These are phyloP conservation scores for Chelidonichthys spinosus DNA, from an alignment of 2,797 vertebrate species.

Conservation along the genomic window DNA sequence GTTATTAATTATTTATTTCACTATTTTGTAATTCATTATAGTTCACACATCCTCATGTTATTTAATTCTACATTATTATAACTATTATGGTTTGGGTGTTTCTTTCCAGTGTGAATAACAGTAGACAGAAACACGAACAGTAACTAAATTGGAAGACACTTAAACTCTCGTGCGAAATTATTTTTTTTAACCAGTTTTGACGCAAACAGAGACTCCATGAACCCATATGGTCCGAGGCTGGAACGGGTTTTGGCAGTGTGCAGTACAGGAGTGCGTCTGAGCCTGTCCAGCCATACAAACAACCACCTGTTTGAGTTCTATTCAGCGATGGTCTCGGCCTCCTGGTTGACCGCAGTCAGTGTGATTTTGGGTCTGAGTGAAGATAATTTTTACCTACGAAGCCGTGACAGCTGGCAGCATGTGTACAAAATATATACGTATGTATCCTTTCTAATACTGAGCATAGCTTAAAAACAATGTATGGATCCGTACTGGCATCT, in stretches of 20 bases:
- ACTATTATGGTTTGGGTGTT: background rate
- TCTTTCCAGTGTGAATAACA: background rate
- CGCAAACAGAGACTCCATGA: background rate
- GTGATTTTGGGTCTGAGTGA: background rate
- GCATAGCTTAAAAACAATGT: background rate
- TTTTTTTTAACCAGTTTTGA: background rate
- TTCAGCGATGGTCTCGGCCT: background rate
- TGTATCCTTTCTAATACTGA: background rate
- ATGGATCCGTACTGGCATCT: background rate
- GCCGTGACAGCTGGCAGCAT: background rate
- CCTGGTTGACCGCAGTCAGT: background rate
- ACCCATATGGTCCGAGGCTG: background rate
- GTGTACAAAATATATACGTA: background rate
- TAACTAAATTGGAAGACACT: background rate
- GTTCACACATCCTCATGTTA: no score
- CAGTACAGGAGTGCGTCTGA: no score
- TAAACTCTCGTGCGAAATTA: background rate
- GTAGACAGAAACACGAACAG: background rate
- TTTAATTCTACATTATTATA: background rate
- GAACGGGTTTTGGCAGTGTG: no score
- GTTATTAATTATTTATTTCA: background rate
- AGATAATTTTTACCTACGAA: background rate
- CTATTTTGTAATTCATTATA: background rate
- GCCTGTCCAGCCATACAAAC: background rate
- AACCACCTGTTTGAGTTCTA: background rate